Percentiles rank a stretch among this genome's conserved stretches.
Conservation (phyloP, 2,888 invertebrate genomes). For the Eristalis pertinax region DNA sequence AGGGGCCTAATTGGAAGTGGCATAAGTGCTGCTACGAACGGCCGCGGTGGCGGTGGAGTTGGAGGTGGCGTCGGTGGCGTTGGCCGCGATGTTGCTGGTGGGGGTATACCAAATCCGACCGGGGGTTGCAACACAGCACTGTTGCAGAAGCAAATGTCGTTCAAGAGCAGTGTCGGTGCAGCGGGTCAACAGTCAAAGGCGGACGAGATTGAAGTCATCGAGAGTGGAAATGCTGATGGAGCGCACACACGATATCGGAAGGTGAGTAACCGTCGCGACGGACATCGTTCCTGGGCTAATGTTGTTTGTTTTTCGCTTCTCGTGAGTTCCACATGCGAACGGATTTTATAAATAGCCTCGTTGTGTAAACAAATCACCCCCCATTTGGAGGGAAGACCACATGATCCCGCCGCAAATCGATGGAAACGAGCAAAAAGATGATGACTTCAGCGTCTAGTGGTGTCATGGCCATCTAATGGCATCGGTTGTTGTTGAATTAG, state of each 20-base stretch:
- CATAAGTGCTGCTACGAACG: constrained; percentile 70
- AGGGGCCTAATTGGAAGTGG: constrained; percentile 62
- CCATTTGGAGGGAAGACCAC: constrained; percentile 21
- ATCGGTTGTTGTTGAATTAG: constrained; percentile 28
- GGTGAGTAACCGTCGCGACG: constrained; percentile 73
- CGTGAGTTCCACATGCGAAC: neutral
- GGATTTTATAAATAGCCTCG: constrained; percentile 55
- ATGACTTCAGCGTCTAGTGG: constrained; percentile 35
- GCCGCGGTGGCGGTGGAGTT: constrained; percentile 69
- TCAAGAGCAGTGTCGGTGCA: constrained; percentile 78
- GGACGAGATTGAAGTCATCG: constrained; percentile 80
- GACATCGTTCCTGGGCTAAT: neutral
- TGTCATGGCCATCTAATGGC: constrained; percentile 2
- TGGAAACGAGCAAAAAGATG: constrained; percentile 12
- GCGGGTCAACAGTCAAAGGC: constrained; percentile 77
- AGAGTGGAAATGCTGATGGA: constrained; percentile 77
- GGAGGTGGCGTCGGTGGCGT: constrained; percentile 68
- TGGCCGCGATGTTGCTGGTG: constrained; percentile 75
- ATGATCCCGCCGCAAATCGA: constrained; percentile 28
- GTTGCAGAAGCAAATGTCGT: constrained; percentile 80
- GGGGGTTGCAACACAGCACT: constrained; percentile 78
- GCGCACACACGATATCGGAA: constrained; percentile 77
- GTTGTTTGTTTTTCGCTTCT: neutral
- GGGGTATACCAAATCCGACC: constrained; percentile 80
- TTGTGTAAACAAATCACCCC: constrained; percentile 53